Conservation (phyloP, 2,888 invertebrate species). For the Rotaria macrura region DNA sequence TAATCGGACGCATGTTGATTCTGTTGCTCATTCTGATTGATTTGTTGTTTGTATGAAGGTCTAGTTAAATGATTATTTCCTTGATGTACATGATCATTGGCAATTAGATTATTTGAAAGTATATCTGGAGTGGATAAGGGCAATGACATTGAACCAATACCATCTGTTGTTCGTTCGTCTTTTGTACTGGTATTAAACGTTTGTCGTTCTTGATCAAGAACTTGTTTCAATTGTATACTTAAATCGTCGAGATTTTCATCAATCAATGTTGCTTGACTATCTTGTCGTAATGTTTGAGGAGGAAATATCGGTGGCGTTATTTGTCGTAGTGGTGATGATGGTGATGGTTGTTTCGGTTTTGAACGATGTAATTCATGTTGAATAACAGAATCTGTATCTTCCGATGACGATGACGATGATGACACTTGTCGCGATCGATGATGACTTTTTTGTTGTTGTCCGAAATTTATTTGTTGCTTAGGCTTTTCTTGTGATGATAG, state of each 20-base stretch:
- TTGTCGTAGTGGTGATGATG: neutral
- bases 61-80: neutral
- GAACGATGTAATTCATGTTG: neutral
- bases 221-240: neutral
- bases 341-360: neutral
- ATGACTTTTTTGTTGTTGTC: neutral
- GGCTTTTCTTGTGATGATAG: neutral
- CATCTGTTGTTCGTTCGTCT: neutral
- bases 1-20: neutral
- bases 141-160: neutral
- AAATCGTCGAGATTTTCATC: constrained; percentile 14
- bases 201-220: neutral
- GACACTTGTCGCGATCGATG: neutral
- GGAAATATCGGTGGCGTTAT: neutral
- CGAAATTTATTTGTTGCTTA: neutral
- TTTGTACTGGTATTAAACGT: neutral
- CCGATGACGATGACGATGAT: neutral
- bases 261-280: constrained; percentile 18
- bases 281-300: neutral
- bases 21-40: neutral
- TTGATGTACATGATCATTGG: neutral
- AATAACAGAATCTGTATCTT: neutral
- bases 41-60: neutral
- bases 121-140: neutral
- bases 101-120: neutral